Evolutionary conservation across 2,113 vertebrate species (phyloP), one percentile per base, ranked within the genome.

Genomic region (Sylvilagus bachmani): DNA sequence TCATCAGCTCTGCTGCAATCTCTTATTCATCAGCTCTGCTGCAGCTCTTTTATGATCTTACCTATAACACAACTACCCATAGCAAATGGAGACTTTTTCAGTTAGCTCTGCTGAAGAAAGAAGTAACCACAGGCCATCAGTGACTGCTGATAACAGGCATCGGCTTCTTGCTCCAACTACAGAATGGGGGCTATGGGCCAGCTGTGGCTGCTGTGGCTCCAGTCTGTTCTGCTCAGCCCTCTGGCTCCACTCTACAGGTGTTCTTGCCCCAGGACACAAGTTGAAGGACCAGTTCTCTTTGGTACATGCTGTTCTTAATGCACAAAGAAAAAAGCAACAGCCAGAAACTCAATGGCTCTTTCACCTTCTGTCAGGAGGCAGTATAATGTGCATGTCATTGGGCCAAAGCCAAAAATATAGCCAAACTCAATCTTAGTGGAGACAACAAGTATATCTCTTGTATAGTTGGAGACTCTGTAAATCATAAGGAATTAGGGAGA

Each of bases 351-450:
- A 79, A 33, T 21, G 16, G 79, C 38, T 75, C 49, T 75, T 71
- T 53, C 81, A 84, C 74, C 29, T 73, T 86, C 79, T 96, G 74
- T 64, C 84, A 90, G 25, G 89, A 94, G 83, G 11, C 73, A 70
- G 29, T 81, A 53, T 81, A 73, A 95, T 91, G 82, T 93, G 73
- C 64, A 94, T 86, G 62, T 91, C 83, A 69, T 1, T 58, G 44
- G 49, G 36, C 69, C 64, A 89, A 64, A 91, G 53, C 55, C 86
- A 88, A 77, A 4, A 93, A 27, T 44, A 55, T 1, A 67, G 62
- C 33, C 75, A 89, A 33, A 31, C 6, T 85, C 55, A 29, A 2
- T 82, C 77, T 82, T 29, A 31, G 61, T 2, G 22, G 29, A 81
- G 62, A 92, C 1, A 70, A 13, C 3, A 88, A n/a, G 62, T 29